These are phyloP conservation scores for Brachycybe producta DNA, from an alignment of 2,888 invertebrate species.

Conservation along the genomic window DNA sequence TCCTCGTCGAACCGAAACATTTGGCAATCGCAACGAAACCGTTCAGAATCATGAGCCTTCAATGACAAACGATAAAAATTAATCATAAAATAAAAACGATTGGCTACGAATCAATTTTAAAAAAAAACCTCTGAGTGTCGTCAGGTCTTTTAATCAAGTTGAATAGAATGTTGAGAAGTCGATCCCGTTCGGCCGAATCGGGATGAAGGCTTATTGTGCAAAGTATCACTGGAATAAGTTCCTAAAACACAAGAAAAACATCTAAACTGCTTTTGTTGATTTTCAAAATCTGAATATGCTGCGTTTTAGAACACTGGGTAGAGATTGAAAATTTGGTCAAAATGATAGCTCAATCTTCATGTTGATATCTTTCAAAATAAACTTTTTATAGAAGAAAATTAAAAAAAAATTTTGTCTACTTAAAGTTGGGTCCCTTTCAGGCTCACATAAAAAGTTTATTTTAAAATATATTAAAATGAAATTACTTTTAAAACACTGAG, in stretches of 20 bases:
- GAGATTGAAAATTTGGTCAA: too few relatives aligned
- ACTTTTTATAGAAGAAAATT: too few relatives aligned
- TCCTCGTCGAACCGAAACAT: constrained; percentile 37
- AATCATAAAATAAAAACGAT: background rate
- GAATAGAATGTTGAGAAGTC: constrained; percentile 50
- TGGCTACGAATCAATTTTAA: background rate
- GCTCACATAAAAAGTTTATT: too few relatives aligned
- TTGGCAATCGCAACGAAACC: constrained; percentile 39
- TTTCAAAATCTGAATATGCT: too few relatives aligned
- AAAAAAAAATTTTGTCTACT: too few relatives aligned
- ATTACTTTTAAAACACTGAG: too few relatives aligned
- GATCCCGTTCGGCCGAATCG: constrained; percentile 45
- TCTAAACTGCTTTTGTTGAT: too few relatives aligned
- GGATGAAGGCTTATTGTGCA: constrained; percentile 48
- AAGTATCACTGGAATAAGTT: constrained; percentile 51
- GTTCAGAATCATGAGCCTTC: constrained; percentile 33
- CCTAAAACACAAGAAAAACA: constrained; percentile 37
- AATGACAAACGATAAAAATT: constrained; percentile 19
- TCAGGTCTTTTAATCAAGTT: constrained; percentile 57
- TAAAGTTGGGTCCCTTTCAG: too few relatives aligned
- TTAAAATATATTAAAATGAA: too few relatives aligned
- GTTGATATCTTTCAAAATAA: too few relatives aligned
- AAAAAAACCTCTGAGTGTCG: constrained; percentile 48
- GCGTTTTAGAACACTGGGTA: too few relatives aligned
- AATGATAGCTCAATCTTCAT: too few relatives aligned